phyloP scores from a whole-genome alignment of 2,113 vertebrate genomes.

The Patagioenas fasciata region DNA sequence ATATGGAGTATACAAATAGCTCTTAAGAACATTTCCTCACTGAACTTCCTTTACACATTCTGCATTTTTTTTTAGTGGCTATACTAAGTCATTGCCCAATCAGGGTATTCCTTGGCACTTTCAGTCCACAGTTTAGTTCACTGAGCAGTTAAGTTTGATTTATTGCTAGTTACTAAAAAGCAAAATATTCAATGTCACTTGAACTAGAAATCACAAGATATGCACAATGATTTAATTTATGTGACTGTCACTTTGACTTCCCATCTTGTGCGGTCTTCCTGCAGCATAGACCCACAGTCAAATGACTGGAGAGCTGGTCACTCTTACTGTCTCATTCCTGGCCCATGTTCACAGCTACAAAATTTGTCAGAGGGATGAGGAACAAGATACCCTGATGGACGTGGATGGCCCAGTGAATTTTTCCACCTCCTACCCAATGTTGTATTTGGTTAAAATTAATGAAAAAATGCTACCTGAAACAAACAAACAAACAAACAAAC shows the following conservation, averaged over 20 bases:
- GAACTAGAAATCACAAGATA: neutral
- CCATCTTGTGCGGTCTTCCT: neutral
- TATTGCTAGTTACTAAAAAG: neutral
- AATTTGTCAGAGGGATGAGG: neutral
- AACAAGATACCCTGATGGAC: neutral
- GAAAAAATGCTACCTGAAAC: neutral
- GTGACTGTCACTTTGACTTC: neutral
- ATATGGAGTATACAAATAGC: neutral
- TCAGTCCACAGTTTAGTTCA: neutral
- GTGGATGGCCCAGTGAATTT: neutral
- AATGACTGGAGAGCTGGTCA: fast-evolving
- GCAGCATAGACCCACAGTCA: neutral
- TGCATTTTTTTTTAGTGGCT: neutral
- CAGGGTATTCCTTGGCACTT: neutral
- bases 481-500: neutral
- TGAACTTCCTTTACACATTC: neutral
- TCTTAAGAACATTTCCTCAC: neutral
- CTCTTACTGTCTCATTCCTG: neutral
- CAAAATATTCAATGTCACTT: neutral
- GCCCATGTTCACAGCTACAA: neutral
- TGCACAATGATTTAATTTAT: neutral
- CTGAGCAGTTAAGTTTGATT: neutral
- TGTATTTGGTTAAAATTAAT: neutral
- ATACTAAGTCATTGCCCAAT: neutral
- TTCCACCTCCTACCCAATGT: neutral